phyloP scores from a whole-genome alignment of 1,140 invertebrate genomes.

The Apis cerana region DNA sequence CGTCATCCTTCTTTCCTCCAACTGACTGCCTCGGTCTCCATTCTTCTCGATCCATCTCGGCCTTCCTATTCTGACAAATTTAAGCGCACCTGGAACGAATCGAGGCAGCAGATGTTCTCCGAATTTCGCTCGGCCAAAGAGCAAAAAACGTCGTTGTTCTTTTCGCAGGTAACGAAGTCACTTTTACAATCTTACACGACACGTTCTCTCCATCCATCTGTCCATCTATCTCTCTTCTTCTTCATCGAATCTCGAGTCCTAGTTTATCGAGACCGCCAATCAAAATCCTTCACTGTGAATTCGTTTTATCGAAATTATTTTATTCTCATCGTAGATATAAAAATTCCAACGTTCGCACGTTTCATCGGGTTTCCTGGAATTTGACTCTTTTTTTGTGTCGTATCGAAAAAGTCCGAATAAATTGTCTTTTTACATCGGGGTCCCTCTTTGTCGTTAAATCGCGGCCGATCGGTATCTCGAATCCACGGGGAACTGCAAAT shows the following conservation, averaged over 20 bases:
- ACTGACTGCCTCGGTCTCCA: neutral
- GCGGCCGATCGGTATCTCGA: neutral
- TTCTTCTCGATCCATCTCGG: neutral
- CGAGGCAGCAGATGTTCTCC: neutral
- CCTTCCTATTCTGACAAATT: neutral
- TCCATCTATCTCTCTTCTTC: neutral
- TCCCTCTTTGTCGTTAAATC: neutral
- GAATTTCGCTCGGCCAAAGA: neutral
- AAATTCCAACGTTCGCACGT: neutral
- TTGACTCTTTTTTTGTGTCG: neutral
- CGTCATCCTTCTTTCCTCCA: neutral
- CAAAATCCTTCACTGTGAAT: too few relatives aligned
- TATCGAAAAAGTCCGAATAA: neutral
- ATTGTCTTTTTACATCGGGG: neutral
- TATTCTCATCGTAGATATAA: slow-evolving; percentile 4
- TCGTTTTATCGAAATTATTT: neutral
- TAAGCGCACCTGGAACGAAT: neutral
- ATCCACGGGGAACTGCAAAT: neutral
- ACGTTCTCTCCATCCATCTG: neutral
- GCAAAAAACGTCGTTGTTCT: too few relatives aligned
- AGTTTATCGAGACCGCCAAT: too few relatives aligned
- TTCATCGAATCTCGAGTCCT: too few relatives aligned
- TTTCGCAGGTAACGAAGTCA: neutral
- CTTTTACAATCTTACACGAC: too few relatives aligned
- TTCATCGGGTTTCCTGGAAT: neutral